Evolutionary conservation across 2,113 vertebrate genomes (phyloP), one percentile per base, ranked within the genome.

Genomic region (Polypterus bichir): DNA sequence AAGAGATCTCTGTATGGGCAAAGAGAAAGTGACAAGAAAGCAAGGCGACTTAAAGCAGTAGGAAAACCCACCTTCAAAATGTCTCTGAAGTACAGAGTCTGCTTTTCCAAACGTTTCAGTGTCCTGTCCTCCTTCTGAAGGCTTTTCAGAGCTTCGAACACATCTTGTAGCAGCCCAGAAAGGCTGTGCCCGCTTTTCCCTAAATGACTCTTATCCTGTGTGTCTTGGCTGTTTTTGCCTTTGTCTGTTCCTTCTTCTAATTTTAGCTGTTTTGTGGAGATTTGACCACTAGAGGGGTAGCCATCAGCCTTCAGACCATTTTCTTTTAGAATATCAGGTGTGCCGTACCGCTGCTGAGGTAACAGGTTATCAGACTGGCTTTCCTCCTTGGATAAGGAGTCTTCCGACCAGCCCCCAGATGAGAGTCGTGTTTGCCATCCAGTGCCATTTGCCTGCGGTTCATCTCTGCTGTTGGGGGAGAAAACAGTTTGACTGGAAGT

Each of bases 241-340:
- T n/a, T 2, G 49, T 45, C 45, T 27, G 27, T 27, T 47, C 59
- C 56, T 57, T 54, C 49, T 66, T 58, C 47, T 51, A 9, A 6
- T 9, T 7, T 6, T 9, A 9, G 6, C 49, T 51, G 6, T 9
- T 51, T 9, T 9, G 49, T 51, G 49, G 61, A 62, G 49, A 27
- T 46, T 5, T 5, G 9, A 69, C 61, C 0, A 57, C 61, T 0
- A 59, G 75, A 27, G 1, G 62, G 1, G 60, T 75, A 0, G 71
- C 70, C 0, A 68, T 55, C 62, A 46, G 57, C 62, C 9, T 6
- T 51, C 49, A 51, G 49, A 6, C 49, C 9, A 58, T 70, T 80
- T 66, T 87, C 84, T n/a, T 78, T 86, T 57, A 94, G 80, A 69
- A 95, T 89, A 68, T 93, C 91, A 5, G 85, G 84, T 6, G 88